Evolutionary conservation across 2,888 invertebrate species (phyloP), one percentile per base, ranked within the genome.

Genomic region (Xestia sexstrigata): DNA sequence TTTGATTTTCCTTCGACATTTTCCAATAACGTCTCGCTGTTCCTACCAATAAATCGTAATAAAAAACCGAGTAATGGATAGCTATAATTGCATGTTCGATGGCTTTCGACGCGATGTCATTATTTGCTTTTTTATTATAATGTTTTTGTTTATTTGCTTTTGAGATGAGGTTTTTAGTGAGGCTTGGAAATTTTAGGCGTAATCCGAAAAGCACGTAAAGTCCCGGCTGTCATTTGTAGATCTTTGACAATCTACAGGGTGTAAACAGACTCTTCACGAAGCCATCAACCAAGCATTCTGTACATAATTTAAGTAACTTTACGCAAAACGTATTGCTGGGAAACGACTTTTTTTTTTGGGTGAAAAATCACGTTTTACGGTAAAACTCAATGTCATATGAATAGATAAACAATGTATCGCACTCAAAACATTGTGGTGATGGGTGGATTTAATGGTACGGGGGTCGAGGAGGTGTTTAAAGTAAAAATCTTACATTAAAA

Each of bases 31-130:
- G 6, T 8, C 35, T 42, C 58, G 30, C 65, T 26, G 15, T 60
- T 23, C 30, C 35, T 35, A 42, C 35, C 74, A 83, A 79, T 70
- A 83, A 42, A 1, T 73, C 11, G 65, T 55, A 84, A 82, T 84
- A 84, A 71, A 71, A 78, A 55, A 20, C 35, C 15, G 3, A 42
- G 71, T 60, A 55, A 62, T 47, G 20, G 69, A 79, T 83, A 71
- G 47, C 55, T 66, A 49, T 26, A 23, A 60, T 83, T 84, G 75
- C 80, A 72, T 45, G 62, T 35, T 74, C 65, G n/a, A 75, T 68
- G 49, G 42, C 35, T 47, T 47, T 66, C 20, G 20, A 30, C 47
- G 15, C 15, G 55, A 68, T 63, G 63, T 13, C 39, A 63, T 47
- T 23, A 58, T 17, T 55, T 15, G 11, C 7, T 62, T 60, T 68